A percentile compares a stretch with the other conserved stretches of the same genome.
Evolutionary conservation across 2,113 vertebrate species (phyloP).

Genomic region (Phalacrocorax aristotelis): DNA sequence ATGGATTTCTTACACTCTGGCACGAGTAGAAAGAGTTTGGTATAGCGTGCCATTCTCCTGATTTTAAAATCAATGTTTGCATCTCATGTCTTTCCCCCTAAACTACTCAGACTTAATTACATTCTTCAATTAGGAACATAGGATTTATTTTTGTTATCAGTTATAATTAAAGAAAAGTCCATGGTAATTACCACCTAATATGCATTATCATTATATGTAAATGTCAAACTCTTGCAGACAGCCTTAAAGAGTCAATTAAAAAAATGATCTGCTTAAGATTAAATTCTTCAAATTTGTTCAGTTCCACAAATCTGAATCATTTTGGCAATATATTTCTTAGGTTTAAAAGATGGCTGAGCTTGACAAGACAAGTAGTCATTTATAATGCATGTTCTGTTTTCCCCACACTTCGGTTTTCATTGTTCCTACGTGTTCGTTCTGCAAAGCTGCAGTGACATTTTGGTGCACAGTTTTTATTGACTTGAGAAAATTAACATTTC

Average conservation of each 20-base stretch:
- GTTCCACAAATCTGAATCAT: constrained; percentile 13
- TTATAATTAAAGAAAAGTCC: constrained; percentile 63
- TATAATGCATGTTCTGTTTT: constrained; percentile 33
- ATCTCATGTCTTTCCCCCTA: not conserved
- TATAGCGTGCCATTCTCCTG: not conserved
- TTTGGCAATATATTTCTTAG: constrained; percentile 12
- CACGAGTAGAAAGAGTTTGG: not conserved
- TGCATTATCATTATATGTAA: constrained; percentile 47
- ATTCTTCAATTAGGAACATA: constrained; percentile 36
- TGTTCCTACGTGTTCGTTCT: not conserved
- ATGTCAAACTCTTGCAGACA: not conserved
- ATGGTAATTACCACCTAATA: constrained; percentile 47
- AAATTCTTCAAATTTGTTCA: constrained; percentile 35
- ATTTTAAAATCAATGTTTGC: constrained; percentile 34
- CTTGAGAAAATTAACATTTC: not conserved
- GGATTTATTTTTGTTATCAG: constrained; percentile 54
- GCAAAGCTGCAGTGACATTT: constrained; percentile 14
- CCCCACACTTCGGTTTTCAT: not conserved
- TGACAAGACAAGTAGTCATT: constrained; percentile 24
- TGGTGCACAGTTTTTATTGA: constrained; percentile 14
- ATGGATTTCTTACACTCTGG: not conserved
- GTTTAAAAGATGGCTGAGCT: constrained; percentile 48
- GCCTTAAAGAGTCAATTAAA: constrained; percentile 25
- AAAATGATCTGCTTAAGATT: constrained; percentile 53
- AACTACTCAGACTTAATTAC: constrained; percentile 41